Evolutionary conservation across 2,113 vertebrate genomes (phyloP), one percentile per base, ranked within the genome.

Genomic region (Tragelaphus strepsiceros): DNA sequence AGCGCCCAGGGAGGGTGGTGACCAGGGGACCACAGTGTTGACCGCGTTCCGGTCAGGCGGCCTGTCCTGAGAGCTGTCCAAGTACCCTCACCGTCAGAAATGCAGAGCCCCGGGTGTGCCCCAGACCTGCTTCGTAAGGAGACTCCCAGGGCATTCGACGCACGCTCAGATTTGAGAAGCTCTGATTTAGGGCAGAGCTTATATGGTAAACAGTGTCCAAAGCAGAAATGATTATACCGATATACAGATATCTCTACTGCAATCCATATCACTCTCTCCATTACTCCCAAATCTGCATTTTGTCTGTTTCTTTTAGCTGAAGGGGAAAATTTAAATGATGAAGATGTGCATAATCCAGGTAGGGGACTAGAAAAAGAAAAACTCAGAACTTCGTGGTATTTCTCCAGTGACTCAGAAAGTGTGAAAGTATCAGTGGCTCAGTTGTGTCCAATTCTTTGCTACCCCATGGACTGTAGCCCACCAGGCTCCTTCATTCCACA

Each of bases 241-340:
- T 19, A 62, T 7, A 30, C 61, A 62, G 61, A n/a, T 88, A 82
- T 87, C 74, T 71, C 51, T 90, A 92, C 58, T 85, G 58, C 17
- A 62, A 21, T 90, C 43, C 88, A 81, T 91, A n/a, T 43, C 83
- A 59, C 58, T 97, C 74, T 91, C 30, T 35, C 51, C 74, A 64
- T 43, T 56, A 67, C 6, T 5, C 22, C 26, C 35, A 58, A 74
- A 62, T 97, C 39, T 71, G 15, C 83, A 9, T 90, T 86, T 67
- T 62, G 6, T 96, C 14, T 95, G 22, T 84, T 86, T 86, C 17
- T 96, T 94, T 92, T 58, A 89, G 61, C 13, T 28, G 24, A 86
- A 82, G 67, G 59, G 81, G 26, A 56, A 67, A 54, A 22, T 81
- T 90, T 96, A 59, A 91, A 83, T 90, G 46, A 88, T 53, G 28